Base-by-base conservation (phyloP, 1,140 invertebrate genomes). In the Drosophila tsacasi region DNA sequence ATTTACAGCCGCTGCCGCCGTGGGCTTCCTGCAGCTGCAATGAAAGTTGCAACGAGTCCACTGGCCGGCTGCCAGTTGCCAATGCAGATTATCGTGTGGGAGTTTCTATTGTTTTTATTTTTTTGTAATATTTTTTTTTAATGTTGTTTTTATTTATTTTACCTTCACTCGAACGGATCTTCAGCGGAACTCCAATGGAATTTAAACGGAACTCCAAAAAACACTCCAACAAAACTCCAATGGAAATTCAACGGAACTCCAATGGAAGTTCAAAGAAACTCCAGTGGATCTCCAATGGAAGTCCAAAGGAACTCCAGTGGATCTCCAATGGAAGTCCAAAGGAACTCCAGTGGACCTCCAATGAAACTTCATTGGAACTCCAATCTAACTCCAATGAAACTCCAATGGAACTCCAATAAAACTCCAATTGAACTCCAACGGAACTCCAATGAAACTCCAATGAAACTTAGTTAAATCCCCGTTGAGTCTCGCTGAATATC, bases 1-100 rank as follows among this genome's bases (percentile, higher is more conserved):
- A 37, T 50, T 32, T 30, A 17, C 32, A 49, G 30, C 10, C 19
- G 13, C 21, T 23, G 44, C n/a, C 25, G 55, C 35, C 12, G 35
- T 12, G 21, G 27, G 44, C 68, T 74, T 74, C 71, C 71, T 73
- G 54, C 72, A 44, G 65, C 60, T 57, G 61, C 66, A 83, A 81
- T 44, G 79, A 81, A 81, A 83, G 80, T 83, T 68, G 47, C 30
- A 2, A 23, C 13, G 15, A 37, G 35, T 9, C 35, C 27, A 21
- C 37, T 44, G 69, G 44, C 69, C 13, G 12, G n/a, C 32, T 57
- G 60, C 55, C 25, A 21, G 23, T 40, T 57, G 61, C 57, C 25
- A 21, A 39, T 27, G 13, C 35, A 40, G 6, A 23, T 23, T 23
- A 32, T 21, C 3, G 17, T 59, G 42, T 47, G 39, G 40, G 32